Base-by-base conservation (phyloP, 1,140 invertebrate genomes). In the Drosophila subobscura region DNA sequence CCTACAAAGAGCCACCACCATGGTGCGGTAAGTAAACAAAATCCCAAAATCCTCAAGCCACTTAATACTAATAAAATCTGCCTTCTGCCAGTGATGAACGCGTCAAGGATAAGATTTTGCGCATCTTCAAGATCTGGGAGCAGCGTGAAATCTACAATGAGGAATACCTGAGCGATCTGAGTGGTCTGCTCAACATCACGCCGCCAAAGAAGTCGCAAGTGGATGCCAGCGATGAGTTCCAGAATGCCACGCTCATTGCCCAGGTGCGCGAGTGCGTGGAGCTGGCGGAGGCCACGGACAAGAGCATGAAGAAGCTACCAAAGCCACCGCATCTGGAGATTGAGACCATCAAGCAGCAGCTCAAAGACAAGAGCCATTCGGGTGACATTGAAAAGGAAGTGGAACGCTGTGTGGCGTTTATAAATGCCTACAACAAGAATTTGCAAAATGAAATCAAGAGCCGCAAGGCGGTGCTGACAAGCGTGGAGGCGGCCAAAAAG, bases 111-210 rank as follows among this genome's bases (percentile, higher is more conserved):
- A 95, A 96, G 90, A 96, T 98, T 56, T 92, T 96, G 58, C 93
- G 97, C 56, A 97, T 99, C 64, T 97, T 98, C 89, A 97, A 96
- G 85, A 98, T 99, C 55, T 99, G 98, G 98, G 95, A 97, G 91
- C 96, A 98, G 85, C 93, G 98, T 81, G 94, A 94, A 66, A 95
- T 98, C 5, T 98, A 98, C 91, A 95, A 96, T 90, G 95, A 96
- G 84, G 95, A 96, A 76, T 98, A 97, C 90, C 93, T 98, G 8
- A 93, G 95, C 22, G 96, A 98, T 92, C 92, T 98, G 4, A 95
- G 94, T 23, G 96, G 96, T 7, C 91, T 97, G 12, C 93, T 97
- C 5, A 96, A 95, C 65, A 95, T 95, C 25, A 94, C 95, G 14
- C 95, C 95, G 27, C 93, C 94, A 63, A 95, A 96, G 79, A 94